Percentiles rank a stretch among this genome's conserved stretches.
Conservation (phyloP, 2,797 vertebrate species). For the Carcharodon carcharias region DNA sequence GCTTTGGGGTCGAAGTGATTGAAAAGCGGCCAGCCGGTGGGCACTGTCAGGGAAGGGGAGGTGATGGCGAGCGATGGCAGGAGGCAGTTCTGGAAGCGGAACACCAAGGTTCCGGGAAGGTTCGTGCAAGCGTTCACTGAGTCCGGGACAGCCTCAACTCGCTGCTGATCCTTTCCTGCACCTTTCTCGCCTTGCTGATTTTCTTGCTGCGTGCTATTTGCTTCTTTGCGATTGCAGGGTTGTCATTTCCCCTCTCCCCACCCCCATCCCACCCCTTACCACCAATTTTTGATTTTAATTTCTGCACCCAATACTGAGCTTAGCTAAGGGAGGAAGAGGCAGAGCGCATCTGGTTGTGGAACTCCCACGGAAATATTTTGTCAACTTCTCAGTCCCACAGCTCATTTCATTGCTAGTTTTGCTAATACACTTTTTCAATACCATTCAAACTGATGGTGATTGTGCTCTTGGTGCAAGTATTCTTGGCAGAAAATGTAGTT, state of each 20-base stretch:
- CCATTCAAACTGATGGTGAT: not conserved
- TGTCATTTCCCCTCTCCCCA: not conserved
- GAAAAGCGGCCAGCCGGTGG: not conserved
- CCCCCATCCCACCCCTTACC: too few species aligned
- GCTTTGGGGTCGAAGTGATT: not conserved
- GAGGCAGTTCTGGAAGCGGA: slow-evolving; percentile 90
- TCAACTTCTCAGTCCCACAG: not conserved
- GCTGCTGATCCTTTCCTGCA: not conserved
- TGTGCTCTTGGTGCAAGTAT: not conserved
- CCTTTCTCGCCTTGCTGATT: not conserved
- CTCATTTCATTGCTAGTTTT: not conserved
- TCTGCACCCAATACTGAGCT: not conserved
- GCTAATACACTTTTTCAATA: not conserved
- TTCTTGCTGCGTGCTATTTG: not conserved
- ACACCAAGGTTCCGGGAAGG: slow-evolving; percentile 85
- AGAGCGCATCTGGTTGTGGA: not conserved
- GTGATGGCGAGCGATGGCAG: slow-evolving; percentile 83
- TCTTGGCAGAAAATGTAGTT: not conserved
- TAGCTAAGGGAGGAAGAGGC: not conserved
- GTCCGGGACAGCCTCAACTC: not conserved
- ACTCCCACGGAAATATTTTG: not conserved
- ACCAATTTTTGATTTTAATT: not conserved
- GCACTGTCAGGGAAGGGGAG: slow-evolving; percentile 32
- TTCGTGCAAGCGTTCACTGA: slow-evolving; percentile 44
- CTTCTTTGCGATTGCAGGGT: not conserved